Evolutionary conservation across 2,888 invertebrate species (phyloP).

Genomic region (Pasiphila rectangulata): DNA sequence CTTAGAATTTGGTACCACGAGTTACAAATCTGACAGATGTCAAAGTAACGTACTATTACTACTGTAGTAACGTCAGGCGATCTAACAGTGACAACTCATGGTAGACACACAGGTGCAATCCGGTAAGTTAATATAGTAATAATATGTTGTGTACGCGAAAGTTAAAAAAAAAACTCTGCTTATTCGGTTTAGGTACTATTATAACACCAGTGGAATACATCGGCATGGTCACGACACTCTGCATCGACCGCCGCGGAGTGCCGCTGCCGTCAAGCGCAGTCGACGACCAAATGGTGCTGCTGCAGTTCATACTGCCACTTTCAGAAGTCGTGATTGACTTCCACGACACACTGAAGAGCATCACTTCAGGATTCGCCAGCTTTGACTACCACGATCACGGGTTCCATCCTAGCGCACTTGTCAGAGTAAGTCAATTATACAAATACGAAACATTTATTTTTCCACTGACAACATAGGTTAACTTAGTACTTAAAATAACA

Average conservation of each 20-base stretch:
- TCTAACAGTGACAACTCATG: too few species aligned
- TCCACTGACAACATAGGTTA: too few species aligned
- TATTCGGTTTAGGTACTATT: slow-evolving; percentile 85
- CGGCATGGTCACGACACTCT: slow-evolving; percentile 85
- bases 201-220: slow-evolving; percentile 90
- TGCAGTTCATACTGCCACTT: slow-evolving; percentile 92
- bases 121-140: too few species aligned
- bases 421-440: slow-evolving; percentile 90
- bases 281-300: slow-evolving; percentile 89
- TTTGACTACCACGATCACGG: slow-evolving; percentile 96
- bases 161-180: too few species aligned
- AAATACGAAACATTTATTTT: too few species aligned
- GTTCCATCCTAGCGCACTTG: slow-evolving; percentile 88
- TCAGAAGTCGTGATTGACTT: slow-evolving; percentile 97
- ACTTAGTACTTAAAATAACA: too few species aligned
- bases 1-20: too few species aligned
- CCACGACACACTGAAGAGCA: slow-evolving; percentile 93
- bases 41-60: too few species aligned
- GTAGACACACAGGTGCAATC: too few species aligned
- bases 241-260: slow-evolving; percentile 84
- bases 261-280: slow-evolving; percentile 87
- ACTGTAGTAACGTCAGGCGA: too few species aligned
- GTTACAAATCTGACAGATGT: too few species aligned
- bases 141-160: too few species aligned
- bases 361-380: slow-evolving; percentile 96